Evolutionary conservation across 2,113 vertebrate species (phyloP).

Genomic region (Solenodon paradoxus): DNA sequence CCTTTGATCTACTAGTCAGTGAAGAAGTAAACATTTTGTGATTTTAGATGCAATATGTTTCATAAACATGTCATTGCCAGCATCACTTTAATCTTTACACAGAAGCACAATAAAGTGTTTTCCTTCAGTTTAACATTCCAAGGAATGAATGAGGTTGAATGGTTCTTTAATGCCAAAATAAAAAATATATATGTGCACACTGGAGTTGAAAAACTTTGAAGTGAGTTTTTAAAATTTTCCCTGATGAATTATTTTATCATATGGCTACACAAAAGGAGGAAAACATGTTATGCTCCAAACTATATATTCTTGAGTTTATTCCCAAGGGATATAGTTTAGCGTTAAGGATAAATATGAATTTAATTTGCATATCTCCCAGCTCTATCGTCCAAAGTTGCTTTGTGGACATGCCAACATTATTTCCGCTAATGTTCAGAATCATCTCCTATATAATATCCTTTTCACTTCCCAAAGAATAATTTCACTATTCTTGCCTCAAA

Average conservation of each 20-base stretch:
- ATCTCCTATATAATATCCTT: neutral
- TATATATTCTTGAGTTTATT: neutral
- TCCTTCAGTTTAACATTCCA: neutral
- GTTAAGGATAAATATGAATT: neutral
- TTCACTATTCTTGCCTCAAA: neutral
- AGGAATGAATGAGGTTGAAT: neutral
- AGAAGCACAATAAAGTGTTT: neutral
- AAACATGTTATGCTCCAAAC: neutral
- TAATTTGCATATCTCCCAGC: neutral
- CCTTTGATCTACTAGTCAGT: neutral
- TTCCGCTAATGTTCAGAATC: neutral
- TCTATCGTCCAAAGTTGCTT: neutral
- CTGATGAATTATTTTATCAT: neutral
- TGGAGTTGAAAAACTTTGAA: neutral
- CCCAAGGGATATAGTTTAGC: neutral
- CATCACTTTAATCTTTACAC: neutral
- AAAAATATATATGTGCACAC: neutral
- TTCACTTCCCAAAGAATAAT: neutral
- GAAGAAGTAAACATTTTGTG: conserved; percentile 7
- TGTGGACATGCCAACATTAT: neutral
- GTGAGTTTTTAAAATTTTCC: neutral
- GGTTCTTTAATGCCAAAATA: neutral
- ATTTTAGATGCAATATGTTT: conserved; percentile 6
- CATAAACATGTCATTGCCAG: neutral
- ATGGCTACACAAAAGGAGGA: neutral